Base-by-base conservation (phyloP, 2,888 invertebrate genomes). In the Siphlonurus alternatus region DNA sequence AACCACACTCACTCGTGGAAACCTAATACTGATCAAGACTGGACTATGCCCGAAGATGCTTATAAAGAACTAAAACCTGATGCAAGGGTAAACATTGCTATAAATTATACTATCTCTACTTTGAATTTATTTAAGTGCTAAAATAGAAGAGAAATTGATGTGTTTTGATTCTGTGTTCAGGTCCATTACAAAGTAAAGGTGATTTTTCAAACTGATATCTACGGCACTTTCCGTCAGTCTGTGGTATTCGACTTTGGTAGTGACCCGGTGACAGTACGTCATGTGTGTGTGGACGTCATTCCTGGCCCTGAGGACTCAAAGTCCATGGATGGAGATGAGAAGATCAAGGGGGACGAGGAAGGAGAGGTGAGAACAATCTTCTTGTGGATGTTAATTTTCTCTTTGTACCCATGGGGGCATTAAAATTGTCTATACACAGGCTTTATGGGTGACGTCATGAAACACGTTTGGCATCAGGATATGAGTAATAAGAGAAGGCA, bases 181-280 rank as follows among this genome's bases (percentile, higher is more conserved):
- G 61, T 38, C 54, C 56, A 56, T 20, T 56, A 56, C 56, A 56
- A 56, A 22, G 76, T 83, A 1, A 78, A 77, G 62, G 77, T 87
- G 54, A 77, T 78, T 61, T 87, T 87, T 73, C 77, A 79, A 63
- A 86, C 87, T 0, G 83, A 85, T 67, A 85, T 88, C 65, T 89
- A 85, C 72, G 89, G 86, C 23, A 88, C 88, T 2, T 90, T 89
- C 73, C 80, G 87, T 1, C 89, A 91, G 74, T 83, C 86, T 1
- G 79, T 90, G 1, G 83, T 89, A 2, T 87, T 89, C 73, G 88
- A 88, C 74, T 85, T 88, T 71, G 86, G 86, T 1, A 82, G 84
- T 71, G 53, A 25, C n/a, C 84, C 85, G 0, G 77, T 83, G 23
- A 72, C 86, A 2, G 81, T 85, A 5, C 81, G 83, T 67, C 83